phyloP scores from a whole-genome alignment of 2,113 vertebrate species.

The Ciconia stormi region DNA sequence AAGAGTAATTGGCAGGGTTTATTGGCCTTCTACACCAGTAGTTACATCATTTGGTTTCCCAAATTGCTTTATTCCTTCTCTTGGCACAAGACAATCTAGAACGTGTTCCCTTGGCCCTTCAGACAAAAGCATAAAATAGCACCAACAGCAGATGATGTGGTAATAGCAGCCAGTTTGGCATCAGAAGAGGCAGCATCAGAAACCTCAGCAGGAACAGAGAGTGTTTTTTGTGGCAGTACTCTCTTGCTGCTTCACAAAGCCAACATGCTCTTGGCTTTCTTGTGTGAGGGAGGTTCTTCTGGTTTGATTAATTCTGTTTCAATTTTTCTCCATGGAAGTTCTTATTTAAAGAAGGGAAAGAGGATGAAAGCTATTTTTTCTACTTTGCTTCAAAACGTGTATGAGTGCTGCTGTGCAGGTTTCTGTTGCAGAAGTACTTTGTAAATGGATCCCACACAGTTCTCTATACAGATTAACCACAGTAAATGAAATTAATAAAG shows the following conservation, averaged over 20 bases:
- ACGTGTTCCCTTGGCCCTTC: background rate
- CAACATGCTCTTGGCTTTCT: background rate
- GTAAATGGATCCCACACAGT: background rate
- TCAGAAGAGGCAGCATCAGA: constrained; percentile 19
- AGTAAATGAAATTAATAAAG: background rate
- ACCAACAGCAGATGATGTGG: background rate
- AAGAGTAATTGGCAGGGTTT: constrained; percentile 9
- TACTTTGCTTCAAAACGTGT: background rate
- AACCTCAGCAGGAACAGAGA: background rate
- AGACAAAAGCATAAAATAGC: background rate
- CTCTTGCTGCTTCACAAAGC: background rate
- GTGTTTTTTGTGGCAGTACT: background rate
- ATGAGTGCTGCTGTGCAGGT: background rate
- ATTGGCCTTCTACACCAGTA: background rate
- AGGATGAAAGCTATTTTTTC: background rate
- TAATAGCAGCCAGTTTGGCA: background rate
- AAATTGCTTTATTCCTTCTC: constrained; percentile 11
- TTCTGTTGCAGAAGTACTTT: background rate
- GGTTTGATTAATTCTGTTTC: constrained; percentile 46
- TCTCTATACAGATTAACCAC: background rate
- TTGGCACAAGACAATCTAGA: background rate
- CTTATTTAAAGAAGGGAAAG: background rate
- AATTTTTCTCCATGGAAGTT: constrained; percentile 29
- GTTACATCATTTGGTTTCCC: background rate
- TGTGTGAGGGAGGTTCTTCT: background rate